Percentiles rank a stretch among this genome's conserved stretches.
Conservation (phyloP, 2,888 invertebrate species). For the Machimus rusticus region DNA sequence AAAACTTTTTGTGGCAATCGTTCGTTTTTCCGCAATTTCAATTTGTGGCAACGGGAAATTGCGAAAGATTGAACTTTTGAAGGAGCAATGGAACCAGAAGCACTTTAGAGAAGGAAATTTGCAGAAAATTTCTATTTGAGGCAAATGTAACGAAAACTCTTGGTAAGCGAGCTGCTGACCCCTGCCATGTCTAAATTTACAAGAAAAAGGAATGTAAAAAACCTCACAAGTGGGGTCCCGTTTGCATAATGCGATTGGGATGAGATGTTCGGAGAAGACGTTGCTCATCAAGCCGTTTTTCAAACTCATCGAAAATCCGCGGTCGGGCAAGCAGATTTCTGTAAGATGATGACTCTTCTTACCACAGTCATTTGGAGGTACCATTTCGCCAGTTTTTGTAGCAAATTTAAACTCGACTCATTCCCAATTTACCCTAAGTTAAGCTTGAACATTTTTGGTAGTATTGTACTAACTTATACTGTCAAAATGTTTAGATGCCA, state of each 20-base stretch:
- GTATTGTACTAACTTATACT: too few relatives aligned
- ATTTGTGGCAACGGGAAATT: slow-evolving; percentile 38
- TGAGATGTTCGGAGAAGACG: background rate
- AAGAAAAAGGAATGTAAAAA: slow-evolving; percentile 13
- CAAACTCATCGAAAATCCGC: background rate
- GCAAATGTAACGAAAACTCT: slow-evolving; percentile 29
- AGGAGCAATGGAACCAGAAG: slow-evolving; percentile 26
- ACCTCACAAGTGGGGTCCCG: background rate
- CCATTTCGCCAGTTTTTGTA: background rate
- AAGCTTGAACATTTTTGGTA: too few relatives aligned
- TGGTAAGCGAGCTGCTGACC: slow-evolving; percentile 21
- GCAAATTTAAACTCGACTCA: background rate
- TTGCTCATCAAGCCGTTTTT: background rate
- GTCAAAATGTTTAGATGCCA: too few relatives aligned
- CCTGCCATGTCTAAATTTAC: slow-evolving; percentile 12
- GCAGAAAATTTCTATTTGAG: slow-evolving; percentile 27
- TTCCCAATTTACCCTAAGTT: background rate
- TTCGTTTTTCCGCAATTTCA: slow-evolving; percentile 38
- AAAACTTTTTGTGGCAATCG: slow-evolving; percentile 36
- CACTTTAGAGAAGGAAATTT: slow-evolving; percentile 35
- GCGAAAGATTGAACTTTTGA: slow-evolving; percentile 38
- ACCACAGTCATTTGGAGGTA: background rate
- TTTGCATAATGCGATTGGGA: slow-evolving; percentile 15
- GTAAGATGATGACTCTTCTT: background rate
- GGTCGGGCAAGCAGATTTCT: background rate